Percentiles rank a stretch among this genome's conserved stretches.
Conservation (phyloP, 92 coral and sea anemone genomes). For the Paramuricea clavata region DNA sequence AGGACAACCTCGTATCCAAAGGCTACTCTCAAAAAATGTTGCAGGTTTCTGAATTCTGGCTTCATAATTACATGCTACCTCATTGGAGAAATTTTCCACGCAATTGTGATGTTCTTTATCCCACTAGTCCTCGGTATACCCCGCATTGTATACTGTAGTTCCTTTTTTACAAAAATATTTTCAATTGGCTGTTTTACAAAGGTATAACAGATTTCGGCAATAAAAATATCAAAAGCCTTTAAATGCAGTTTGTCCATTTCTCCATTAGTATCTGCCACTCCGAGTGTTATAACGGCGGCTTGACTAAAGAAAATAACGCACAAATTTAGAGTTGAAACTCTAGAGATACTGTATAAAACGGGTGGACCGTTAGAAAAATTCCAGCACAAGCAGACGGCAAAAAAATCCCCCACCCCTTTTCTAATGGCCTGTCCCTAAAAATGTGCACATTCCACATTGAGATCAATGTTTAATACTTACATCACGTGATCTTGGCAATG, state of each 20-base stretch:
- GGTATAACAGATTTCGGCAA: not conserved
- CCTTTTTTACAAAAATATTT: slow-evolving; percentile 18
- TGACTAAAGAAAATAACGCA: not conserved
- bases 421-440: too few relatives aligned
- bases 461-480: slow-evolving; percentile 32
- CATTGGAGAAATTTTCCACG: too few relatives aligned
- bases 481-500: slow-evolving; percentile 73
- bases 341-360: too few relatives aligned
- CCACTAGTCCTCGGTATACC: not conserved
- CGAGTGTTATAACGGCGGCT: slow-evolving; percentile 36
- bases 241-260: not conserved
- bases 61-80: too few relatives aligned
- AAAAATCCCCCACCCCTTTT: too few relatives aligned
- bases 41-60: too few relatives aligned
- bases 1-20: not conserved
- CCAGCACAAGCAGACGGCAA: too few relatives aligned
- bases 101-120: too few relatives aligned
- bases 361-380: too few relatives aligned
- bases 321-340: too few relatives aligned
- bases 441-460: too few relatives aligned
- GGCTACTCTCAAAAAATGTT: too few relatives aligned
- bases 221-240: not conserved
- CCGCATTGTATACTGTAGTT: not conserved
- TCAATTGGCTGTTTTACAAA: not conserved
- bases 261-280: slow-evolving; percentile 25